Percentiles rank a stretch among this genome's conserved stretches.
These are phyloP conservation scores for Hucho hucho DNA, from an alignment of 2,113 vertebrate species.

Conservation along the genomic window DNA sequence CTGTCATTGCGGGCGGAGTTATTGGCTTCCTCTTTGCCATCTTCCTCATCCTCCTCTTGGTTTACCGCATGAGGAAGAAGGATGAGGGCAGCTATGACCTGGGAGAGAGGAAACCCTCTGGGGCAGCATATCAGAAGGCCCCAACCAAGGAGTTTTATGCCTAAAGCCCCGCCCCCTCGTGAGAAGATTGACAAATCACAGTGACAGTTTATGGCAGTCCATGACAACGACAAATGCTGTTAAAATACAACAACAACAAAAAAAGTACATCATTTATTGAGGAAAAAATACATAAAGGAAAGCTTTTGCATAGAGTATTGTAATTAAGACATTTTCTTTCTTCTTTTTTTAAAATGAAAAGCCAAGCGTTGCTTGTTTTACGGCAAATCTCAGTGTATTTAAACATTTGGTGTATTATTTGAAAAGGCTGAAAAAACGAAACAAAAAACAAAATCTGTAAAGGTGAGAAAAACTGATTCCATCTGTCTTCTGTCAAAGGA, in stretches of 20 bases:
- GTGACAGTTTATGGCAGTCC: constrained; percentile 65
- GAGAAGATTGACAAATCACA: constrained; percentile 65
- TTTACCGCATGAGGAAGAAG: constrained; percentile 99
- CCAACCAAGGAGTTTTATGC: constrained; percentile 99
- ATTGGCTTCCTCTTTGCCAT: constrained; percentile 98
- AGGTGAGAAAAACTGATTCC: constrained; percentile 48
- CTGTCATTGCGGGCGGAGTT: constrained; percentile 95
- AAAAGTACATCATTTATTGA: constrained; percentile 42
- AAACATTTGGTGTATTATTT: constrained; percentile 93
- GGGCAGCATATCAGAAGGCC: constrained; percentile 96
- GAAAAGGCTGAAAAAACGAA: constrained; percentile 78
- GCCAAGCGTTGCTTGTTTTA: constrained; percentile 82
- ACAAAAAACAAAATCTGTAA: constrained; percentile 57
- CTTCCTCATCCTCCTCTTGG: constrained; percentile 97
- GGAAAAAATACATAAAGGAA: constrained; percentile 77
- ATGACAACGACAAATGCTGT: constrained; percentile 84
- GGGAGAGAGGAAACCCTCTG: constrained; percentile 93
- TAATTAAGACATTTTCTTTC: constrained; percentile 84
- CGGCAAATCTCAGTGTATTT: constrained; percentile 91
- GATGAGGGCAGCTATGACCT: constrained; percentile 98
- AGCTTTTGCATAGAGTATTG: constrained; percentile 95
- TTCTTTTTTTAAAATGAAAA: constrained; percentile 78
- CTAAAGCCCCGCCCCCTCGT: constrained; percentile 64
- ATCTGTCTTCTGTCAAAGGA: constrained; percentile 77
- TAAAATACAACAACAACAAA: constrained; percentile 58